phyloP scores from a whole-genome alignment of 2,888 invertebrate genomes.

The Cerastis rubricosa region DNA sequence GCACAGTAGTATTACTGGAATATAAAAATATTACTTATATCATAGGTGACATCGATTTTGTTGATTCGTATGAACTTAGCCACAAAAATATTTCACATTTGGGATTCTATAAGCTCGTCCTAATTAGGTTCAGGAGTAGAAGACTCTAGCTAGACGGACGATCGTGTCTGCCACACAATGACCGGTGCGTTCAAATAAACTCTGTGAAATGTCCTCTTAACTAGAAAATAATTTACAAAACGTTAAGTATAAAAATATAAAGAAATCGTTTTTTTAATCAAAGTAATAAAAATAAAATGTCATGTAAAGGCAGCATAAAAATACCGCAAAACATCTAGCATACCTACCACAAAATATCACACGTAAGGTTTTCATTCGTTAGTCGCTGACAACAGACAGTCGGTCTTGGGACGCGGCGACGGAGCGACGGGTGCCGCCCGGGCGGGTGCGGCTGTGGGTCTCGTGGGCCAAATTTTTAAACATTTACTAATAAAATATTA shows the following conservation, averaged over 20 bases:
- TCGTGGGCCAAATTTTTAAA: constrained; percentile 88
- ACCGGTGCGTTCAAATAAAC: constrained; percentile 78
- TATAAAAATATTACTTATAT: constrained; percentile 87
- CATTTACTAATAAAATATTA: constrained; percentile 91
- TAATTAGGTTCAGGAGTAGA: constrained; percentile 55
- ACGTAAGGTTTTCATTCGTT: constrained; percentile 82
- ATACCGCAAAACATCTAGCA: constrained; percentile 85
- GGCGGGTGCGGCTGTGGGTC: constrained; percentile 76
- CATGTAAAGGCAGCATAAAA: constrained; percentile 82
- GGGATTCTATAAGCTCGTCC: constrained; percentile 76
- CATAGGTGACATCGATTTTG: constrained; percentile 76
- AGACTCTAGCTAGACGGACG: constrained; percentile 63
- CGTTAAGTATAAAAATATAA: constrained; percentile 89
- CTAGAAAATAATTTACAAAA: constrained; percentile 88
- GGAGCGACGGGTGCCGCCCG: constrained; percentile 58
- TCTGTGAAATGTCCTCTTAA: constrained; percentile 79
- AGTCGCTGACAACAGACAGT: constrained; percentile 65
- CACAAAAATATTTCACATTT: constrained; percentile 79
- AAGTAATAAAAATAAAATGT: constrained; percentile 79
- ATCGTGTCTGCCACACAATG: constrained; percentile 74
- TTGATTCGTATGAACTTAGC: constrained; percentile 72
- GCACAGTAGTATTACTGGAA: constrained; percentile 77
- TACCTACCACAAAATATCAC: constrained; percentile 88
- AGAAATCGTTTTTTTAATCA: constrained; percentile 80
- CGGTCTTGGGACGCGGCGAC: constrained; percentile 49